phyloP scores from a whole-genome alignment of 2,888 invertebrate genomes.

The Dicranocentrus wangi region DNA sequence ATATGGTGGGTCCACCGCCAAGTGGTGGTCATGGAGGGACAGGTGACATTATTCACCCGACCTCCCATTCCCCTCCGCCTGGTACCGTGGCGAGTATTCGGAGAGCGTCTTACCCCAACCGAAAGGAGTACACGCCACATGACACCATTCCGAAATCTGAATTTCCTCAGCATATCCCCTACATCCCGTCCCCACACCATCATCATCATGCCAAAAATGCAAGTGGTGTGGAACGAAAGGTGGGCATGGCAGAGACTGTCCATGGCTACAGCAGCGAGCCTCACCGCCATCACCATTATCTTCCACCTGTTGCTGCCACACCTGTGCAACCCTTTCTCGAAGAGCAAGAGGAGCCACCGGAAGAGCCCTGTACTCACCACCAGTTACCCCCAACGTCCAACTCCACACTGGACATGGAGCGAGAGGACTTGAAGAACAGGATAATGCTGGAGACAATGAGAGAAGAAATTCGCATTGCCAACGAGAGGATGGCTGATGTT shows the following conservation, averaged over 20 bases:
- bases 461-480: conserved; percentile 70
- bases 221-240: background rate
- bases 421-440: conserved; percentile 50
- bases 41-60: background rate
- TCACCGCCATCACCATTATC: conserved; percentile 41
- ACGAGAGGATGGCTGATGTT: conserved; percentile 68
- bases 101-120: conserved; percentile 50
- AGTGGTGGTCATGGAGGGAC: background rate
- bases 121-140: conserved; percentile 47
- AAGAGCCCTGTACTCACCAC: conserved; percentile 33
- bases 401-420: conserved; percentile 21
- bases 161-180: conserved; percentile 58
- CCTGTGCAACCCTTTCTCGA: conserved; percentile 42
- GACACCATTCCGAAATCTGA: conserved; percentile 56
- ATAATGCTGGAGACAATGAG: conserved; percentile 68
- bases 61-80: conserved; percentile 15
- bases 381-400: conserved; percentile 9
- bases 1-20: conserved; percentile 8
- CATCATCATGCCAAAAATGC: conserved; percentile 37
- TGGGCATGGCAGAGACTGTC: background rate
- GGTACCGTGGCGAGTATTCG: conserved; percentile 17
- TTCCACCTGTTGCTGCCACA: conserved; percentile 19
- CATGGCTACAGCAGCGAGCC: conserved; percentile 8
- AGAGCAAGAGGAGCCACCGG: conserved; percentile 57
- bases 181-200: conserved; percentile 48